phyloP scores from a whole-genome alignment of 2,888 invertebrate species.

The Polyploca ridens region DNA sequence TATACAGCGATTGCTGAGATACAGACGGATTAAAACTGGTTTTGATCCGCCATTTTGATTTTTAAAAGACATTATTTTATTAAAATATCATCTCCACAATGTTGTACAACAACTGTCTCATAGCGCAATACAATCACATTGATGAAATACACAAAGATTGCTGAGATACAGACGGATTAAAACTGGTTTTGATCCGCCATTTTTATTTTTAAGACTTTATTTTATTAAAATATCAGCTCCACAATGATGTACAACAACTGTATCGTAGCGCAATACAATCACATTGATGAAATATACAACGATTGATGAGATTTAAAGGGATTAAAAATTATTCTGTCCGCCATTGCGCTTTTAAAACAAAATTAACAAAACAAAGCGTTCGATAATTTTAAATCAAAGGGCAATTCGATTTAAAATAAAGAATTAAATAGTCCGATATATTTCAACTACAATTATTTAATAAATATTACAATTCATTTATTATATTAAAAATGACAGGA shows the following conservation, averaged over 20 bases:
- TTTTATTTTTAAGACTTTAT: too few relatives aligned
- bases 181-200: too few relatives aligned
- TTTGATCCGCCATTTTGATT: too few relatives aligned
- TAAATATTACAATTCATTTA: background rate
- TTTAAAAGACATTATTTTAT: too few relatives aligned
- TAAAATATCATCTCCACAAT: too few relatives aligned
- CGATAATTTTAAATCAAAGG: slow-evolving; percentile 6
- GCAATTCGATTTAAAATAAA: slow-evolving; percentile 7
- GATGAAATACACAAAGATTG: too few relatives aligned
- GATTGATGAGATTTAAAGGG: too few relatives aligned
- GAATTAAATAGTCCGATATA: slow-evolving; percentile 6
- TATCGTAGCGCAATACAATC: background rate
- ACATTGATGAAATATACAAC: background rate
- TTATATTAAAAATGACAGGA: slow-evolving; percentile 8
- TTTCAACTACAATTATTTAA: background rate
- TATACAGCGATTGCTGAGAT: too few relatives aligned
- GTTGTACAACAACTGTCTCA: too few relatives aligned
- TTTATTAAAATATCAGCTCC: background rate
- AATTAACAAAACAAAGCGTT: background rate
- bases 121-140: too few relatives aligned
- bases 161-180: too few relatives aligned
- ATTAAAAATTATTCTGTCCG: background rate
- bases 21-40: too few relatives aligned
- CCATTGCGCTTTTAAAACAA: background rate
- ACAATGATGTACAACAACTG: background rate